These are phyloP conservation scores for Acanthosepion pharaonis DNA, from an alignment of 2,888 invertebrate species.

Conservation along the genomic window DNA sequence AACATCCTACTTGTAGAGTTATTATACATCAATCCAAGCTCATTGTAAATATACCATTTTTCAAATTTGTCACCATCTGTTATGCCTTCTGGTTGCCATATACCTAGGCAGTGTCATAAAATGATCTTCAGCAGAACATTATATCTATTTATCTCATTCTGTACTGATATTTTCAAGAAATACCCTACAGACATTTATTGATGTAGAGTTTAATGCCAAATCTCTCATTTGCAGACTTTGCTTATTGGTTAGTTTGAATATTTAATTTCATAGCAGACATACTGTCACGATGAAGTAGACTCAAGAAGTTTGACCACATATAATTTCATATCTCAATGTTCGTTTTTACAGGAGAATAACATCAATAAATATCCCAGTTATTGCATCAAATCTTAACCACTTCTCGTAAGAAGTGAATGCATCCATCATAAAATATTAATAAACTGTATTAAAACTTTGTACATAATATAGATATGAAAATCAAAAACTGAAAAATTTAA, in stretches of 20 bases:
- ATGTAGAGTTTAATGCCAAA: not conserved
- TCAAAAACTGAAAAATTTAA: not conserved
- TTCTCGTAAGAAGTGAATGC: not conserved
- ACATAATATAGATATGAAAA: not conserved
- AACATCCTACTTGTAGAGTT: not conserved
- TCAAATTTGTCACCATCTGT: not conserved
- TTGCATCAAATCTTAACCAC: not conserved
- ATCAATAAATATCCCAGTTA: not conserved
- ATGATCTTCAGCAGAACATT: not conserved
- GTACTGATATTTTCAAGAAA: not conserved
- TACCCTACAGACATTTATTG: conserved; percentile 17
- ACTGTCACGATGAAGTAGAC: no score
- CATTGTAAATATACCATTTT: not conserved
- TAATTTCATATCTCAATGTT: not conserved
- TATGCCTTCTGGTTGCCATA: not conserved
- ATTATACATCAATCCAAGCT: not conserved
- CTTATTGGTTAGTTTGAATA: not conserved
- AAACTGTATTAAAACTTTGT: not conserved
- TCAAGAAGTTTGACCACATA: not conserved
- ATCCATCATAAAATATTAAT: not conserved
- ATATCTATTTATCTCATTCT: not conserved
- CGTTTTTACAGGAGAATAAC: not conserved
- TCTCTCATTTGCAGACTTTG: not conserved
- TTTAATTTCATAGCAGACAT: no score
- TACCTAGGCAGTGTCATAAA: not conserved